A percentile compares a stretch with the other conserved stretches of the same genome.
Evolutionary conservation across 2,113 vertebrate species (phyloP).

Genomic region (Nymphicus hollandicus): DNA sequence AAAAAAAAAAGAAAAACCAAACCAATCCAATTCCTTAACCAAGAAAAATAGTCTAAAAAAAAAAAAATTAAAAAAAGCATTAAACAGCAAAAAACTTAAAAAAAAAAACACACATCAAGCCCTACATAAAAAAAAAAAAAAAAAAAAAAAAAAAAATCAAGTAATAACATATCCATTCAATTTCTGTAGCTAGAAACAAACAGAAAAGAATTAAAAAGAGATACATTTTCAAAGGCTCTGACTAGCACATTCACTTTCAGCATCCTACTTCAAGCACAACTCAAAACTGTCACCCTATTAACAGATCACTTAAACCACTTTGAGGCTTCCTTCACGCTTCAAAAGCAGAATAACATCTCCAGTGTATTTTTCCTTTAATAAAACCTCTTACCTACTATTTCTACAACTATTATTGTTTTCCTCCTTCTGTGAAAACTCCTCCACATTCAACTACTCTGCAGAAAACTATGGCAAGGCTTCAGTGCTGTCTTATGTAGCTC

Average conservation of each 20-base stretch:
- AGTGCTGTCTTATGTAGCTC: not conserved
- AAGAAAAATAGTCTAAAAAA: too few species aligned
- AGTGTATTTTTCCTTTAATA: accelerated
- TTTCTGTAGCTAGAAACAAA: not conserved
- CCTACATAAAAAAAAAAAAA: not conserved
- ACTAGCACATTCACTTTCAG: not conserved
- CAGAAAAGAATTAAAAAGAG: accelerated
- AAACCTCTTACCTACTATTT: not conserved
- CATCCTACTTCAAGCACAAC: not conserved
- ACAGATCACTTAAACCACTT: accelerated
- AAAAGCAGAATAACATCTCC: accelerated
- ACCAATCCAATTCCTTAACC: too few species aligned
- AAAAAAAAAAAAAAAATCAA: not conserved
- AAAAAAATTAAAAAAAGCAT: too few species aligned
- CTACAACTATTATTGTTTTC: accelerated
- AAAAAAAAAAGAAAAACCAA: not conserved
- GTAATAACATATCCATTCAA: accelerated
- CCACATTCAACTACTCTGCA: accelerated
- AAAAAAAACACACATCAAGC: accelerated
- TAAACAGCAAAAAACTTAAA: not conserved
- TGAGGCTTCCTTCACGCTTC: accelerated
- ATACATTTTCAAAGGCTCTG: not conserved
- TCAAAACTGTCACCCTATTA: not conserved
- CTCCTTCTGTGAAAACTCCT: not conserved
- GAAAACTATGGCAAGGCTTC: accelerated